Evolutionary conservation across 2,113 vertebrate species (phyloP).

Genomic region (Anhinga anhinga): DNA sequence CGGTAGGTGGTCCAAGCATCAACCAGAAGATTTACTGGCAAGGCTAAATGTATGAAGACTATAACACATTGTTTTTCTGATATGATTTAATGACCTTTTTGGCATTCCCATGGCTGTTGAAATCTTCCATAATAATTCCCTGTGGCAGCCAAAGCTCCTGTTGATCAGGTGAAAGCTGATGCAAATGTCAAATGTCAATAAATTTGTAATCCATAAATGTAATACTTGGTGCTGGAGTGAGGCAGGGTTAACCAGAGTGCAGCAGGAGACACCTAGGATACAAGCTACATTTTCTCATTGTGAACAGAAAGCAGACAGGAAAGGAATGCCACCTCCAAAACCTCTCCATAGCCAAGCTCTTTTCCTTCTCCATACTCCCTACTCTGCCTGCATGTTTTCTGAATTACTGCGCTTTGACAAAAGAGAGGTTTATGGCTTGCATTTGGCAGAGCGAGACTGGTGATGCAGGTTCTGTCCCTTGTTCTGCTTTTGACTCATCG

Average conservation of each 20-base stretch:
- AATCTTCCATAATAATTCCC: constrained; percentile 73
- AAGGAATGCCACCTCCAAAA: background rate
- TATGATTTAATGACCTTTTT: constrained; percentile 77
- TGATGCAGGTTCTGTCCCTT: background rate
- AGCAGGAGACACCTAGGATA: constrained; percentile 5
- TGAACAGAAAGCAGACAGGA: background rate
- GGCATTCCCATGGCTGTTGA: constrained; percentile 69
- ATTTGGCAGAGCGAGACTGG: fast-evolving
- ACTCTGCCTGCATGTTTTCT: background rate
- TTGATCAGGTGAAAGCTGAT: constrained; percentile 73
- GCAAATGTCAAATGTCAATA: constrained; percentile 76
- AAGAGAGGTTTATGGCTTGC: background rate
- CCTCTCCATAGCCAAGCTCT: background rate
- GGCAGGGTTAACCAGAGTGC: constrained; percentile 56
- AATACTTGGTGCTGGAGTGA: constrained; percentile 34
- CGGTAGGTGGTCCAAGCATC: constrained; percentile 67
- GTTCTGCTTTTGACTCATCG: background rate
- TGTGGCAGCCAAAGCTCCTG: constrained; percentile 68
- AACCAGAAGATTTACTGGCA: constrained; percentile 70
- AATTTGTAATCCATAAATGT: constrained; percentile 74
- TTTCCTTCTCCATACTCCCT: background rate
- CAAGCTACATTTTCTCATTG: background rate
- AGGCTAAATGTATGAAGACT: constrained; percentile 59
- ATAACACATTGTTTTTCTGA: constrained; percentile 68
- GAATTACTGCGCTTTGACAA: background rate